Percentiles rank a stretch among this genome's conserved stretches.
phyloP scores from a whole-genome alignment of 37 sponge, comb jelly and placozoan genomes.

The Hexactinellida sp. region DNA sequence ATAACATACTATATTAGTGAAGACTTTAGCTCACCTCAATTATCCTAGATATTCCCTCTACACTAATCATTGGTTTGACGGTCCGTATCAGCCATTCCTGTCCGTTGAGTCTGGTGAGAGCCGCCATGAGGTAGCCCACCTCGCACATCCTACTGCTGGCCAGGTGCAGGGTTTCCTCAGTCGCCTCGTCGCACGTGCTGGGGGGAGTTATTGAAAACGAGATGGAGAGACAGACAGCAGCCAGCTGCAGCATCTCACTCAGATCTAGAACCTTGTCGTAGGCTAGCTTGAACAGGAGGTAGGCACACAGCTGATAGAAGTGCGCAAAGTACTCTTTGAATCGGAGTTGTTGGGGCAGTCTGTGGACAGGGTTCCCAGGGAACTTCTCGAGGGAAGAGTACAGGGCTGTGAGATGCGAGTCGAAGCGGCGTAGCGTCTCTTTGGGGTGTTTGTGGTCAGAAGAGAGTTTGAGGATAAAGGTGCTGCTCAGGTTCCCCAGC shows the following conservation, averaged over 20 bases:
- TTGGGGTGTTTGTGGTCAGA: neutral
- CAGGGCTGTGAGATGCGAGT: neutral
- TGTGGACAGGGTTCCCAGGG: neutral
- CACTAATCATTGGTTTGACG: neutral
- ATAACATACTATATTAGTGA: neutral
- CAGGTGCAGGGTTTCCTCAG: neutral
- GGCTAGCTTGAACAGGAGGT: neutral
- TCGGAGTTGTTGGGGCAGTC: neutral
- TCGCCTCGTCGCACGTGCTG: neutral
- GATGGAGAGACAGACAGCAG: neutral
- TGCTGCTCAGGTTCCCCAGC: neutral
- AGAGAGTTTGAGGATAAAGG: neutral
- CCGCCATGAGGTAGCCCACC: neutral
- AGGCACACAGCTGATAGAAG: neutral
- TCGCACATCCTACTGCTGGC: neutral
- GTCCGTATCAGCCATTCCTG: neutral
- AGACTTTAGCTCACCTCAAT: neutral
- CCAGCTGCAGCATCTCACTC: neutral
- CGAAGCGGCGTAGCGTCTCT: neutral
- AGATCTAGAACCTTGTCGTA: neutral
- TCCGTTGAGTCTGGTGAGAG: neutral
- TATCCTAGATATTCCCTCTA: neutral
- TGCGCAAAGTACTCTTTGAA: neutral
- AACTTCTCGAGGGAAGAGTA: neutral
- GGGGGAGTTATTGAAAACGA: neutral